Conservation (phyloP, 2,797 vertebrate species). For the Pagetopsis macropterus region DNA sequence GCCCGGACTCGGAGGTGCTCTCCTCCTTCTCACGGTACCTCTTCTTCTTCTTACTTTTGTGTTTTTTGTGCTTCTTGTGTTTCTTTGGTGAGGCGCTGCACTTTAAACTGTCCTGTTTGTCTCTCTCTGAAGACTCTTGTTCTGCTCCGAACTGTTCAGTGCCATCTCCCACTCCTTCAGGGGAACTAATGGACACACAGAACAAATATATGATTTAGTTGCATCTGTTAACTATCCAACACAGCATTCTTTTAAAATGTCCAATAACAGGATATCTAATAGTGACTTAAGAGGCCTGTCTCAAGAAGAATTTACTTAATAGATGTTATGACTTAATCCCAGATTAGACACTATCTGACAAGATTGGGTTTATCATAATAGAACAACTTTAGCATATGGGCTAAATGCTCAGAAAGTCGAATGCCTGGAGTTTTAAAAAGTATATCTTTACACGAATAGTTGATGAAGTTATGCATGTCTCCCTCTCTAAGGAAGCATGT, state of each 20-base stretch:
- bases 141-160: conserved; percentile 1
- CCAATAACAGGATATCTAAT: neutral
- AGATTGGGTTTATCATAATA: no score
- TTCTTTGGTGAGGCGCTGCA: conserved; percentile 66
- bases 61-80: conserved; percentile 84
- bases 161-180: neutral
- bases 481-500: neutral
- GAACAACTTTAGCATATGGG: no score
- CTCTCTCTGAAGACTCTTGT: neutral
- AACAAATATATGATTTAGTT: neutral
- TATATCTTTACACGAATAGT: no score
- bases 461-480: neutral
- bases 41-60: conserved; percentile 83
- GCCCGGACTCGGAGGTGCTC: conserved; percentile 73
- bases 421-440: no score
- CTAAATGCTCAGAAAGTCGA: no score
- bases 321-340: neutral
- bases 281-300: neutral
- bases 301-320: neutral
- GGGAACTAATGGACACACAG: conserved; percentile 23
- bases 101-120: conserved; percentile 39
- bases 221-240: neutral
- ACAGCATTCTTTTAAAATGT: neutral
- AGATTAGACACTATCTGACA: no score
- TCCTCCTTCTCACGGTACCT: conserved; percentile 64